Evolutionary conservation across 2,113 vertebrate species (phyloP).

Genomic region (Irena cyanogastra): DNA sequence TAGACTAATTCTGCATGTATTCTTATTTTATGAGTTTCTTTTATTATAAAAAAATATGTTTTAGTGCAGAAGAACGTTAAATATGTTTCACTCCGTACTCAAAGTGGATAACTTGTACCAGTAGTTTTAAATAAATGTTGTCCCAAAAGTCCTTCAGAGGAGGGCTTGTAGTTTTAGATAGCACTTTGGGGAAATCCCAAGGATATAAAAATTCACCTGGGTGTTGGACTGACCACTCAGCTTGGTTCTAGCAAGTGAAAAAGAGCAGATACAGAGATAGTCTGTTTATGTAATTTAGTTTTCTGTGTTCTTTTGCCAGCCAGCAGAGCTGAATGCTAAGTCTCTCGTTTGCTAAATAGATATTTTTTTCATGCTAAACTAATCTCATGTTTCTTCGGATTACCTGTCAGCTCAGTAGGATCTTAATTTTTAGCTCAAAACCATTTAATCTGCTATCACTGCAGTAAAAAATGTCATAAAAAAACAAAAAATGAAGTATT

Average conservation of each 20-base stretch:
- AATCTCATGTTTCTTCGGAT: neutral
- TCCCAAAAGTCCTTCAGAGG: neutral
- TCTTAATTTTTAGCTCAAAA: neutral
- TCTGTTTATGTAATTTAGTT: neutral
- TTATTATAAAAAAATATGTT: neutral
- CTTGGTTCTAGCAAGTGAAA: neutral
- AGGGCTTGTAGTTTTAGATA: neutral
- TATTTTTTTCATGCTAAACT: neutral
- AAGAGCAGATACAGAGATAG: neutral
- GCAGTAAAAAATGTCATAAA: neutral
- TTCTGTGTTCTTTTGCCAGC: neutral
- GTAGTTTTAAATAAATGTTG: neutral
- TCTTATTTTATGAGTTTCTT: neutral
- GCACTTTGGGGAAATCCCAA: neutral
- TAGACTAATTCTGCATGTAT: neutral
- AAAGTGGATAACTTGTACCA: neutral
- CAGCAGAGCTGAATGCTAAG: neutral
- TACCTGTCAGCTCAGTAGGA: neutral
- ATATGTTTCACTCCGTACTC: neutral
- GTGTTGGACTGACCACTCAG: neutral
- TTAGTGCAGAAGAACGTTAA: neutral
- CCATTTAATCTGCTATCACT: neutral
- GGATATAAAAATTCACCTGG: neutral
- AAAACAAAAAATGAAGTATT: no score
- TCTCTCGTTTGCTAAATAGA: neutral